Conservation (phyloP, 2,888 invertebrate species). For the Hypomecis atomaria region DNA sequence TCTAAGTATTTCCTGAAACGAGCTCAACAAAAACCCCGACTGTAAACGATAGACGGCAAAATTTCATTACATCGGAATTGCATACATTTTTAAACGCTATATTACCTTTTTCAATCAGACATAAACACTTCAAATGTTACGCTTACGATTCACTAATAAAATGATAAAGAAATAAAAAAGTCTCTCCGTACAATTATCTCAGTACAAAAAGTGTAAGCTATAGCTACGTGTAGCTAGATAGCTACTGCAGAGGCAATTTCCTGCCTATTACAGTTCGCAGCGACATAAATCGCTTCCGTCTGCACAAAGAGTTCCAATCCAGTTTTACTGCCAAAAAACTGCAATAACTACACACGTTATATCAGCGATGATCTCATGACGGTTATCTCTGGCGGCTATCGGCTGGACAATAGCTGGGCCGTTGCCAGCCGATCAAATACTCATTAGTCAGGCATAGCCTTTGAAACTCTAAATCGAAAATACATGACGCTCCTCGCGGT, state of each 20-base stretch:
- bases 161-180: background rate
- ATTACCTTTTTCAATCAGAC: too few species aligned
- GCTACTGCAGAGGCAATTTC: constrained; percentile 11
- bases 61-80: too few species aligned
- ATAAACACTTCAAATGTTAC: too few species aligned
- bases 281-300: constrained; percentile 13
- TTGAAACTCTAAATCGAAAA: too few species aligned
- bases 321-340: constrained; percentile 13
- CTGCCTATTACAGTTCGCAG: constrained; percentile 10
- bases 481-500: background rate
- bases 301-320: constrained; percentile 15
- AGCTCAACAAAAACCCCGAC: too few species aligned
- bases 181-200: background rate
- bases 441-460: constrained; percentile 34
- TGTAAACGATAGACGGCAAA: too few species aligned
- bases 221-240: background rate
- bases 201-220: background rate
- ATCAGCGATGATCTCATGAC: constrained; percentile 56
- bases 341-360: constrained; percentile 30
- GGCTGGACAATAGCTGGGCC: constrained; percentile 53
- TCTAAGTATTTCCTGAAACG: too few species aligned
- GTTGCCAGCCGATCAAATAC: constrained; percentile 47
- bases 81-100: too few species aligned
- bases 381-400: constrained; percentile 54
- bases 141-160: too few species aligned